Conservation (phyloP, 2,888 invertebrate genomes). For the Sinelater perroti region DNA sequence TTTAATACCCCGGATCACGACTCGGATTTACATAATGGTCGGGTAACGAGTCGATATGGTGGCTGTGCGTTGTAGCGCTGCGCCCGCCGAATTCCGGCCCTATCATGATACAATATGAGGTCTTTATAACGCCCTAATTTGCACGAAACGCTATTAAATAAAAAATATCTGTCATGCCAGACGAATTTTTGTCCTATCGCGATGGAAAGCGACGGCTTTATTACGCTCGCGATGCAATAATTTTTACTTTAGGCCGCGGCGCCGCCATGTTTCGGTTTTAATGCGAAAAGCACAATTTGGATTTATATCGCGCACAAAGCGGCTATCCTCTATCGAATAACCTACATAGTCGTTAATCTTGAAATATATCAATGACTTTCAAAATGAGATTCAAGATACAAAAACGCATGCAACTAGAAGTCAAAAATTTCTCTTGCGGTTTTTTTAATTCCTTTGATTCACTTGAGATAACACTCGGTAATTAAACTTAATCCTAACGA, state of each 20-base stretch:
- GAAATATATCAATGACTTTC: no score
- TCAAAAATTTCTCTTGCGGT: no score
- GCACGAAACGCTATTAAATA: constrained; percentile 40
- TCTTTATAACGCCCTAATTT: constrained; percentile 47
- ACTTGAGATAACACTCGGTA: no score
- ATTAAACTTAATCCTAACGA: no score
- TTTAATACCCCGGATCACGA: constrained; percentile 48
- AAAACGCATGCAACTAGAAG: no score
- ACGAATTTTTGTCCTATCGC: constrained; percentile 38
- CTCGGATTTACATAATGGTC: constrained; percentile 46
- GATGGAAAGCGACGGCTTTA: constrained; percentile 36
- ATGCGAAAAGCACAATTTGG: no score
- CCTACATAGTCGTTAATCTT: no score
- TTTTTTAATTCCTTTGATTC: no score
- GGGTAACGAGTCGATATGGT: constrained; percentile 40
- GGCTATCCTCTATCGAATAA: no score
- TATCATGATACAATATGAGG: constrained; percentile 48
- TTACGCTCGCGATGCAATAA: constrained; percentile 28
- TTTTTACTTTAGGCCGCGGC: constrained; percentile 15
- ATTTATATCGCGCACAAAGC: no score
- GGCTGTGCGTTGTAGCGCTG: constrained; percentile 38
- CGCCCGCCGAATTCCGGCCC: constrained; percentile 42
- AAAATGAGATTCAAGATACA: no score
- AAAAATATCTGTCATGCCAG: constrained; percentile 35
- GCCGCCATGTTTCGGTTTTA: no score